Percentiles rank a stretch among this genome's conserved stretches.
Conservation (phyloP, 2,888 invertebrate genomes). For the Eupsilia transversa region DNA sequence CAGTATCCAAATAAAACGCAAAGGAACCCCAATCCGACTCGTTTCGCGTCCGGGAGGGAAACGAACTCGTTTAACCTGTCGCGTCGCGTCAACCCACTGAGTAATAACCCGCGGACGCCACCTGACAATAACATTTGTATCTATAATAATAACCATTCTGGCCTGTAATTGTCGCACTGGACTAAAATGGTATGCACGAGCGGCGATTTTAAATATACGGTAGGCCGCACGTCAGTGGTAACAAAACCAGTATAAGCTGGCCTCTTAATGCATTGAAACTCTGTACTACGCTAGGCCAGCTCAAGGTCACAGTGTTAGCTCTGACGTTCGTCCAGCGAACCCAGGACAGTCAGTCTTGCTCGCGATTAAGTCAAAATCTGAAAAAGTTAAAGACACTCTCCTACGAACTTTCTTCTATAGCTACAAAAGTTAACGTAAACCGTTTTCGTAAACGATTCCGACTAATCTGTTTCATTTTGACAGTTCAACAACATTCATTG, state of each 20-base stretch:
- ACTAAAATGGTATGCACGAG: neutral
- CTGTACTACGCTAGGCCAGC: neutral
- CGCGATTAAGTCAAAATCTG: too few relatives aligned
- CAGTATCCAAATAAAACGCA: slow-evolving; percentile 8
- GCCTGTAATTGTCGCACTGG: neutral
- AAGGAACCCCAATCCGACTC: slow-evolving; percentile 73
- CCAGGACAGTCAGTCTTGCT: neutral
- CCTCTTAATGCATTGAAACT: neutral
- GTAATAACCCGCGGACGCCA: slow-evolving; percentile 72
- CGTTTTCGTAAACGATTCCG: too few relatives aligned
- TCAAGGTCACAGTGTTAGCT: neutral
- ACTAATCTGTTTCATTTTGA: too few relatives aligned
- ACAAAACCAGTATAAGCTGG: neutral
- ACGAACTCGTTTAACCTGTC: slow-evolving; percentile 80
- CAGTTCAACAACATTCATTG: too few relatives aligned
- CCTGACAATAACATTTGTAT: slow-evolving; percentile 64
- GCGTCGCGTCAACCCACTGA: slow-evolving; percentile 75
- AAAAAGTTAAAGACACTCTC: too few relatives aligned
- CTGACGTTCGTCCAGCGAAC: neutral
- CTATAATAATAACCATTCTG: slow-evolving; percentile 26
- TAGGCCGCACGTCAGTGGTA: neutral
- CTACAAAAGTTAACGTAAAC: too few relatives aligned
- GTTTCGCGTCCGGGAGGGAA: slow-evolving; percentile 79
- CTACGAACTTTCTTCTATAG: too few relatives aligned
- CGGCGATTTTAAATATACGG: neutral